Conservation (phyloP, 2,113 vertebrate genomes). For the Neoarius graeffei region DNA sequence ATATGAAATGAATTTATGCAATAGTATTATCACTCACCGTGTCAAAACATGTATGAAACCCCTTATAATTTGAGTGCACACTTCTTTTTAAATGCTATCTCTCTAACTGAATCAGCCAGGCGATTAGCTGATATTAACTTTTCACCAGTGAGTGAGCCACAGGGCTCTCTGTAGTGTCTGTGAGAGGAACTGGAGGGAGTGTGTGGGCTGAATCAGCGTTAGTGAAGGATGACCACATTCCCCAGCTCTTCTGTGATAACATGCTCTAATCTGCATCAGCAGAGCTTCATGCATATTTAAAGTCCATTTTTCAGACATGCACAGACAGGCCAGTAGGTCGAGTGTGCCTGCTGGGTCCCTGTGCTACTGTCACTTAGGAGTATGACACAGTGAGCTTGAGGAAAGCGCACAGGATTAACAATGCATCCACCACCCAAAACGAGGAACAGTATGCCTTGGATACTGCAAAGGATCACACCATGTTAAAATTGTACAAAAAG, state of each 20-base stretch:
- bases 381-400: conserved; percentile 52
- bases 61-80: conserved; percentile 8
- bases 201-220: conserved; percentile 26
- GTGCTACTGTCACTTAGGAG: conserved; percentile 56
- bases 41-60: conserved; percentile 19
- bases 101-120: conserved; percentile 19
- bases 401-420: conserved; percentile 62
- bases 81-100: conserved; percentile 36
- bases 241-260: conserved; percentile 29
- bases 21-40: neutral
- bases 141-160: conserved; percentile 31
- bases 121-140: conserved; percentile 51
- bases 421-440: conserved; percentile 55
- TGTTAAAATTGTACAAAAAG: conserved; percentile 25
- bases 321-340: conserved; percentile 39
- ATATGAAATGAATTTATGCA: neutral
- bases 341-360: conserved; percentile 35
- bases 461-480: conserved; percentile 52
- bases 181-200: conserved; percentile 17
- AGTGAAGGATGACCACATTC: conserved; percentile 23
- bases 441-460: conserved; percentile 31
- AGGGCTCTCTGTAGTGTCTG: conserved; percentile 35
- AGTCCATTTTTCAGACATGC: conserved; percentile 42
- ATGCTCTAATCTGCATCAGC: conserved; percentile 34
- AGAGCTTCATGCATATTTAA: conserved; percentile 52